Percentiles rank a stretch among this genome's conserved stretches.
phyloP scores from a whole-genome alignment of 2,113 vertebrate species.

The Athene noctua region DNA sequence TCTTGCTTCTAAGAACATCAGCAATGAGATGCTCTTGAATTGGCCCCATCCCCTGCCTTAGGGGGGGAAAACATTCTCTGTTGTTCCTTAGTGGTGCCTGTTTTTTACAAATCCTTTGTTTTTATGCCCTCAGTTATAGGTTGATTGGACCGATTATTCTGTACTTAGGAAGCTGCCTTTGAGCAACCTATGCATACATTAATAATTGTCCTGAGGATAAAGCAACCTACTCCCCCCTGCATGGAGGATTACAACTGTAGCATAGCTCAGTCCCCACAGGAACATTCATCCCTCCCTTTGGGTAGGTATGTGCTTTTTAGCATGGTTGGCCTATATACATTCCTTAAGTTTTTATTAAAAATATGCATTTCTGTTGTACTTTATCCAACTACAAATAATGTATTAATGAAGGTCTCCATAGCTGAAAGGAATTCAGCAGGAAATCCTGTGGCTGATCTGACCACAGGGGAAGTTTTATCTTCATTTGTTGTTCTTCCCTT shows the following conservation, averaged over 20 bases:
- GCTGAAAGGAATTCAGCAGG: not conserved
- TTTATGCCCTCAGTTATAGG: not conserved
- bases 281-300: not conserved
- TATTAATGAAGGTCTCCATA: not conserved
- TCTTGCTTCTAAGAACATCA: not conserved
- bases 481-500: not conserved
- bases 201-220: not conserved
- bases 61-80: not conserved
- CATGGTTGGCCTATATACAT: not conserved
- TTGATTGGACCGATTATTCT: not conserved
- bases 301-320: not conserved
- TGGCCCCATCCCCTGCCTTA: not conserved
- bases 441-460: not conserved
- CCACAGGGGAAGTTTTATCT: not conserved
- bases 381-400: not conserved
- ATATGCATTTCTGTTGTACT: not conserved
- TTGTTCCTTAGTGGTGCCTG: not conserved
- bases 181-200: not conserved
- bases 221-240: not conserved
- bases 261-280: not conserved
- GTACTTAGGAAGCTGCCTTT: not conserved
- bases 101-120: not conserved
- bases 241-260: accelerated
- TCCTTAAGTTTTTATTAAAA: not conserved
- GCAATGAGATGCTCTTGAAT: not conserved